Percentiles rank a stretch among this genome's conserved stretches.
These are phyloP conservation scores for Diorhabda carinulata DNA, from an alignment of 1,140 invertebrate species.

Conservation along the genomic window DNA sequence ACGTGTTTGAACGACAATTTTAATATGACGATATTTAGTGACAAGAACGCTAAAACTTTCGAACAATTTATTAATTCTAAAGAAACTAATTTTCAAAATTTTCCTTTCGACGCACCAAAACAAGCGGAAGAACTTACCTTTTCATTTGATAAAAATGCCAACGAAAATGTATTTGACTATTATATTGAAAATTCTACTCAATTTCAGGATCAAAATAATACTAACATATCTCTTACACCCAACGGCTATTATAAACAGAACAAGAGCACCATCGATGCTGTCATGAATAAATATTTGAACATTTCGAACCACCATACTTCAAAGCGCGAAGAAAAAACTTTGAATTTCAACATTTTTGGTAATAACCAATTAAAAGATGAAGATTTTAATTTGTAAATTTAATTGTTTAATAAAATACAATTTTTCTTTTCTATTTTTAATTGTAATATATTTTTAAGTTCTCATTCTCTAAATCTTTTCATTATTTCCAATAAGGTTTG, in stretches of 20 bases:
- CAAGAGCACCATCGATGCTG: slow-evolving; percentile 21
- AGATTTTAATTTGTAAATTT: neutral
- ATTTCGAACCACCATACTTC: neutral
- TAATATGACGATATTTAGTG: slow-evolving; percentile 40
- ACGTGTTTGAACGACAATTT: slow-evolving; percentile 17
- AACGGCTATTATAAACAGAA: slow-evolving; percentile 27
- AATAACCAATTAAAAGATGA: neutral
- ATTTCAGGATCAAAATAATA: neutral
- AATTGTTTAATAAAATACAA: neutral
- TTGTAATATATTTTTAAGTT: too few species aligned
- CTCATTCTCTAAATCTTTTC: too few species aligned
- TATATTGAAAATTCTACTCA: neutral
- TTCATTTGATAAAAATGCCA: neutral
- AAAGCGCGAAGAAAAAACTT: neutral
- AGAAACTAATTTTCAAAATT: slow-evolving; percentile 33
- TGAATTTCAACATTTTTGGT: slow-evolving; percentile 7
- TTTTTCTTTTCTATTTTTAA: neutral
- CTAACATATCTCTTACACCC: slow-evolving; percentile 7
- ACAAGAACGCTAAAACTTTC: slow-evolving; percentile 36
- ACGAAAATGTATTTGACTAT: neutral
- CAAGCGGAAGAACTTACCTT: neutral
- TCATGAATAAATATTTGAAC: slow-evolving; percentile 28
- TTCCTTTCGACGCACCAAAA: slow-evolving; percentile 18
- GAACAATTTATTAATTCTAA: slow-evolving; percentile 36
- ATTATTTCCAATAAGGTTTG: too few species aligned